A percentile compares a stretch with the other conserved stretches of the same genome.
These are phyloP conservation scores for Dolichoris vasculosae DNA, from an alignment of 1,140 invertebrate genomes.

Conservation along the genomic window DNA sequence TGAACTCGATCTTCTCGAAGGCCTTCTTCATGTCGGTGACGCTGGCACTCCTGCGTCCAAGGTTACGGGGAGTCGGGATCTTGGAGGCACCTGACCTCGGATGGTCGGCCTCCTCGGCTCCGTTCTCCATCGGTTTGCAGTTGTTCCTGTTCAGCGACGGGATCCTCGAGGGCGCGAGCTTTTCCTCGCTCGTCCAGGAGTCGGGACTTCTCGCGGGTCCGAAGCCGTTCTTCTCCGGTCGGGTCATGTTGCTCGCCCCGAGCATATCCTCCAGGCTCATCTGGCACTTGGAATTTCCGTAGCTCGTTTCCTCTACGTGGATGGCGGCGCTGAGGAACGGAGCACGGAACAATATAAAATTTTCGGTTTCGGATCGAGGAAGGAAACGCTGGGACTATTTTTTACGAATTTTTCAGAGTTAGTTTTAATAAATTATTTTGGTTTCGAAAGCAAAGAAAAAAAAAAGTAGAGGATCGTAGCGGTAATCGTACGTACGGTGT, in stretches of 20 bases:
- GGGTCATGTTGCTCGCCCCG: conserved; percentile 55
- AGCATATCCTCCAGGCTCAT: conserved; percentile 69
- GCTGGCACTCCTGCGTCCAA: conserved; percentile 68
- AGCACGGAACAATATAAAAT: no score
- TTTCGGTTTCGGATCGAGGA: no score
- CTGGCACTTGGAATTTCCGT: conserved; percentile 62
- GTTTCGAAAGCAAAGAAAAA: no score
- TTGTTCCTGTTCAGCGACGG: conserved; percentile 55
- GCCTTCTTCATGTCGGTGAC: conserved; percentile 79
- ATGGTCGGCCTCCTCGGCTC: conserved; percentile 30
- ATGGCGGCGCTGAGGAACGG: conserved; percentile 62
- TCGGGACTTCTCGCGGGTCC: conserved; percentile 28
- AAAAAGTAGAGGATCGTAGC: no score
- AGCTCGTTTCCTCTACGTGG: conserved; percentile 63
- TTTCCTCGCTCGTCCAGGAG: conserved; percentile 57
- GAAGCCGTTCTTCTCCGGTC: conserved; percentile 45
- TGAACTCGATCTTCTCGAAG: conserved; percentile 75
- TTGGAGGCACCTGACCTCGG: conserved; percentile 57
- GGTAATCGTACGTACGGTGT: no score
- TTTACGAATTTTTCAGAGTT: no score
- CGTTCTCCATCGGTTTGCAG: conserved; percentile 9
- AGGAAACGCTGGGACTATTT: no score
- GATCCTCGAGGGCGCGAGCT: conserved; percentile 62
- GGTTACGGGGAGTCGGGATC: conserved; percentile 63
- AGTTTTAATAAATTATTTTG: no score